Conservation (phyloP, 2,888 invertebrate species). For the Vesta saturnalis region DNA sequence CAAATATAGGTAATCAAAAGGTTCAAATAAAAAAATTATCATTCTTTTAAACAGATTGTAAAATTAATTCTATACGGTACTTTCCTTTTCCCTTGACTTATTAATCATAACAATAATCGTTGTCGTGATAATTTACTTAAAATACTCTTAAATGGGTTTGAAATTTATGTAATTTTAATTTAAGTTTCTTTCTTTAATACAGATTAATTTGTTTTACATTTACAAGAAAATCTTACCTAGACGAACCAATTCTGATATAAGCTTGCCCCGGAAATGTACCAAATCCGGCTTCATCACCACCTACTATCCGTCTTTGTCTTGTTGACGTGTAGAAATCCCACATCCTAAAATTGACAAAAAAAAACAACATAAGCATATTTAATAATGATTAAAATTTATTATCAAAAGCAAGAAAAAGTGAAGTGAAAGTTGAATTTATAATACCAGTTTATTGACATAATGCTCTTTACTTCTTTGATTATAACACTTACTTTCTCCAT, state of each 20-base stretch:
- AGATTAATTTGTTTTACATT: too few species aligned
- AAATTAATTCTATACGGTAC: too few species aligned
- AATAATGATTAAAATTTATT: not conserved
- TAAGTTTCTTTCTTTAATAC: too few species aligned
- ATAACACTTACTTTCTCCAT: slow-evolving; percentile 24
- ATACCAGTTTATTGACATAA: slow-evolving; percentile 30
- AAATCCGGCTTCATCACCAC: slow-evolving; percentile 93
- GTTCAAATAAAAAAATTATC: too few species aligned
- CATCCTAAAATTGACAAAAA: slow-evolving; percentile 71
- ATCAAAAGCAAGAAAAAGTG: slow-evolving; percentile 8
- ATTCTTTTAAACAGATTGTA: too few species aligned
- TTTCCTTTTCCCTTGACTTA: too few species aligned
- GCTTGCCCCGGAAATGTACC: slow-evolving; percentile 97
- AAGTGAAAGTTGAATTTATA: slow-evolving; percentile 39
- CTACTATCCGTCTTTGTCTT: slow-evolving; percentile 89
- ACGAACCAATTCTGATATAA: slow-evolving; percentile 92
- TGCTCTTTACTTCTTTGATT: slow-evolving; percentile 16
- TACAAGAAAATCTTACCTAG: slow-evolving; percentile 68
- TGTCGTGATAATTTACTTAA: too few species aligned
- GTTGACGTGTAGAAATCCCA: slow-evolving; percentile 87
- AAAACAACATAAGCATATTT: not conserved
- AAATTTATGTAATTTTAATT: too few species aligned
- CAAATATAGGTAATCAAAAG: too few species aligned
- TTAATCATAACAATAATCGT: too few species aligned
- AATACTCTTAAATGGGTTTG: too few species aligned